Evolutionary conservation across 2,797 vertebrate species (phyloP).

Genomic region (Manis pentadactyla): DNA sequence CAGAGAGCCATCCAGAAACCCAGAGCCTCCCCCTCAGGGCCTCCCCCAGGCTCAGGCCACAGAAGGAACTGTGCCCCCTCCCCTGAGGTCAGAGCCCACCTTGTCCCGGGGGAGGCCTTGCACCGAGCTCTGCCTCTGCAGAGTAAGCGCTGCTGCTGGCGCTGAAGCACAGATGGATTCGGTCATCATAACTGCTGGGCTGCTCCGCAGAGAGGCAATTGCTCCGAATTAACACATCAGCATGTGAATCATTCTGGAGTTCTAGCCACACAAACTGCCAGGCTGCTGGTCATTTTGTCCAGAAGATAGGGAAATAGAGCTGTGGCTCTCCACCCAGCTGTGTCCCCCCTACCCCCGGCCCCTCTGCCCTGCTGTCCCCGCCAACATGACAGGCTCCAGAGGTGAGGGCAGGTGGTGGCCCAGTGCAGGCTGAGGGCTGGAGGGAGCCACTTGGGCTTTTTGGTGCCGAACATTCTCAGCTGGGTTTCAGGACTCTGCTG

Average conservation of each 20-base stretch:
- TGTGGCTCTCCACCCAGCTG: not conserved
- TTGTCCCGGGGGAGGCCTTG: not conserved
- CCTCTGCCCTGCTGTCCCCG: not conserved
- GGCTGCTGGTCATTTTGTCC: not conserved
- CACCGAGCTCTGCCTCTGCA: not conserved
- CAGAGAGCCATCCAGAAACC: not conserved
- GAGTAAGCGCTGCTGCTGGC: not conserved
- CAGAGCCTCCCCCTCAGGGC: fast-evolving
- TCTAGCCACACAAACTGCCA: not conserved
- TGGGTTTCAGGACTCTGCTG: fast-evolving
- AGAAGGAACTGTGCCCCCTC: too few species aligned
- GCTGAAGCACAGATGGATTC: not conserved
- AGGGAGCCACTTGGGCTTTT: not conserved
- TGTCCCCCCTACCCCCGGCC: fast-evolving
- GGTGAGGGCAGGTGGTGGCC: fast-evolving
- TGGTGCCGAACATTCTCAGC: not conserved
- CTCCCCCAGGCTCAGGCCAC: fast-evolving
- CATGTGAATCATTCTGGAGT: not conserved
- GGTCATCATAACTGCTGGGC: not conserved
- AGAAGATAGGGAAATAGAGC: not conserved
- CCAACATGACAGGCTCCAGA: fast-evolving
- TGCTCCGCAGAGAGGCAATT: not conserved
- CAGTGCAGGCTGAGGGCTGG: not conserved
- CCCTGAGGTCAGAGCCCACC: not conserved
- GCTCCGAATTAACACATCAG: not conserved